A percentile compares a stretch with the other conserved stretches of the same genome.
Evolutionary conservation across 2,888 invertebrate genomes (phyloP).

Genomic region (Belgica antarctica): DNA sequence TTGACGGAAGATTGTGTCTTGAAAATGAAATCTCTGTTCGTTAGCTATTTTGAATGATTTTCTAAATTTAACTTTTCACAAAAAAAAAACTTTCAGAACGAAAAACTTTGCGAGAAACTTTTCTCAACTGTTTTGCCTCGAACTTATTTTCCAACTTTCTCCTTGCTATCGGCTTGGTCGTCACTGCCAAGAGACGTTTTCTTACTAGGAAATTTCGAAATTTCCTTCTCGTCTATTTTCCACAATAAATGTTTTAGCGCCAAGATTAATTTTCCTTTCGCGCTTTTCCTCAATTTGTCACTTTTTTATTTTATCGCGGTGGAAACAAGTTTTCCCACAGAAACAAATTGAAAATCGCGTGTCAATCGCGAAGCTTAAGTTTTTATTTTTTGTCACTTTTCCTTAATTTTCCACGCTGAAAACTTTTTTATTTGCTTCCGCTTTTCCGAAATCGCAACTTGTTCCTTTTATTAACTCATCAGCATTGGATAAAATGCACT

Average conservation of each 20-base stretch:
- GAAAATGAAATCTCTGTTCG: constrained; percentile 44
- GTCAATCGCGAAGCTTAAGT: constrained; percentile 3
- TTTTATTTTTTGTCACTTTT: not conserved
- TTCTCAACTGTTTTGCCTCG: not conserved
- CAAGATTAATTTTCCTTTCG: not conserved
- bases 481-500: constrained; percentile 11
- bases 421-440: not conserved
- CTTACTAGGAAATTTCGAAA: too few relatives aligned
- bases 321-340: not conserved
- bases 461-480: not conserved
- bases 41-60: constrained; percentile 44
- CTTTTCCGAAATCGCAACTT: not conserved
- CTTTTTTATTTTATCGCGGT: not conserved
- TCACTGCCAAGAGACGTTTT: not conserved
- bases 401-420: not conserved
- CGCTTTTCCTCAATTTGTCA: constrained; percentile 4
- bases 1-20: constrained; percentile 44
- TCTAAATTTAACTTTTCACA: constrained; percentile 41
- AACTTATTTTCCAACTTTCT: constrained; percentile 17
- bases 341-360: not conserved
- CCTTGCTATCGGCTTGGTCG: not conserved
- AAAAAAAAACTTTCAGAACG: constrained; percentile 28
- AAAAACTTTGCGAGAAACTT: too few relatives aligned
- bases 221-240: constrained; percentile 3
- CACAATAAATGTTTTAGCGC: constrained; percentile 10